Evolutionary conservation across 2,113 vertebrate genomes (phyloP).

Genomic region (Rafetus swinhoei): DNA sequence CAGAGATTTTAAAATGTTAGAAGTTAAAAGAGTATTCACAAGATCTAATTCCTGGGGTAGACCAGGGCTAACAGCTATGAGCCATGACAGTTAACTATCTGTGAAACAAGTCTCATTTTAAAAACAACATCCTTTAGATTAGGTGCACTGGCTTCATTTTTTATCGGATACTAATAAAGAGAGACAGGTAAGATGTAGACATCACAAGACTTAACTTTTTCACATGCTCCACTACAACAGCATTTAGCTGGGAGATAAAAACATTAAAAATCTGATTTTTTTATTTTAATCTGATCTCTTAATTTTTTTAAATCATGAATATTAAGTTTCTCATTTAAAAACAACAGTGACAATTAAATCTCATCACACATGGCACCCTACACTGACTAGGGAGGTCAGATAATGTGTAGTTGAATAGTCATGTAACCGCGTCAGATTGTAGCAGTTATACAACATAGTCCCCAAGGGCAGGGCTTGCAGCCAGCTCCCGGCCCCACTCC

Average conservation of each 20-base stretch:
- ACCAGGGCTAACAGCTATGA: conserved; percentile 13
- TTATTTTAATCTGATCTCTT: no score
- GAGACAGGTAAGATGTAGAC: not conserved
- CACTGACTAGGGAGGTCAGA: no score
- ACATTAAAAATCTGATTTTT: no score
- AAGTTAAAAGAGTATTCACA: not conserved
- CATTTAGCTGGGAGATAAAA: not conserved
- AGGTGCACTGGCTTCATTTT: conserved; percentile 4
- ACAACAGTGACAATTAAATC: no score
- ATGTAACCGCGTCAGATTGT: no score
- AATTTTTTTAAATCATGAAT: no score
- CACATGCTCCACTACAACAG: not conserved
- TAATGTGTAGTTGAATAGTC: no score
- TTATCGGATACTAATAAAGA: conserved; percentile 33
- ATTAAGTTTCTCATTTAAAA: no score
- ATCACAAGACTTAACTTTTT: not conserved
- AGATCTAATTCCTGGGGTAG: not conserved
- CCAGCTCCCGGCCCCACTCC: no score
- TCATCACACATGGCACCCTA: no score
- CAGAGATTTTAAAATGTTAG: not conserved
- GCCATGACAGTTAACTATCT: not conserved
- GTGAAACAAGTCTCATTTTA: not conserved
- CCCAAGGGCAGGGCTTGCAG: no score
- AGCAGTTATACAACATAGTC: no score
- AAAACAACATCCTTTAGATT: not conserved